Conservation (phyloP, 2,797 vertebrate genomes). For the Toxotes lorentzi region DNA sequence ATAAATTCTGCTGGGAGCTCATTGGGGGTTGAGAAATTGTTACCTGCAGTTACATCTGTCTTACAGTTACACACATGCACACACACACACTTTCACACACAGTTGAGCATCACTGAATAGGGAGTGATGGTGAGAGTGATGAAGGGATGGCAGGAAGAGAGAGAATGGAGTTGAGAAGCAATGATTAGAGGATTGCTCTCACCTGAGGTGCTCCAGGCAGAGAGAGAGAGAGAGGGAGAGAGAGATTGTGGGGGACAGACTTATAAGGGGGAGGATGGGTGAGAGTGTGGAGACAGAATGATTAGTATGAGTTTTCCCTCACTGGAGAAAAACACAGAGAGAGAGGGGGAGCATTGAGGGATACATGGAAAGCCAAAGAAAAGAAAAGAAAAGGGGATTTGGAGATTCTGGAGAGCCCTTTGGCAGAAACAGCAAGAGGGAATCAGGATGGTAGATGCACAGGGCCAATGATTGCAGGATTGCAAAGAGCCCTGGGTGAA, state of each 20-base stretch:
- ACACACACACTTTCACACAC: slow-evolving; percentile 38
- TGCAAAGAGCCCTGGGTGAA: slow-evolving; percentile 63
- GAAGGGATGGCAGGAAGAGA: slow-evolving; percentile 56
- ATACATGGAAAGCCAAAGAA: slow-evolving; percentile 61
- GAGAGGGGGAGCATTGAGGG: slow-evolving; percentile 42
- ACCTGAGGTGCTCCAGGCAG: slow-evolving; percentile 72
- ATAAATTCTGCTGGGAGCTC: slow-evolving; percentile 66
- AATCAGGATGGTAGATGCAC: slow-evolving; percentile 60
- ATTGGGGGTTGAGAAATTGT: slow-evolving; percentile 59
- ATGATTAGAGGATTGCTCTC: slow-evolving; percentile 75
- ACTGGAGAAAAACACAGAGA: slow-evolving; percentile 64
- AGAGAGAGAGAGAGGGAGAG: slow-evolving; percentile 41
- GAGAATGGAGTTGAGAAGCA: slow-evolving; percentile 64
- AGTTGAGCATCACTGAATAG: slow-evolving; percentile 36
- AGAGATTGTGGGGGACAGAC: slow-evolving; percentile 58
- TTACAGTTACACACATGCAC: slow-evolving; percentile 33
- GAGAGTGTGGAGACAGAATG: slow-evolving; percentile 65
- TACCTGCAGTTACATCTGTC: slow-evolving; percentile 67
- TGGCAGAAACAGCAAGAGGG: slow-evolving; percentile 56
- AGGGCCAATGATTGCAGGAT: slow-evolving; percentile 71
- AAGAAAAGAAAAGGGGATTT: slow-evolving; percentile 65
- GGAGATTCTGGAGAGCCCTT: slow-evolving; percentile 66
- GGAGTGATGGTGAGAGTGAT: slow-evolving; percentile 62
- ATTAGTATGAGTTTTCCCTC: slow-evolving; percentile 72
- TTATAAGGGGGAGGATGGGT: slow-evolving; percentile 43